phyloP scores from a whole-genome alignment of 2,888 invertebrate genomes.

The Agrochola litura region DNA sequence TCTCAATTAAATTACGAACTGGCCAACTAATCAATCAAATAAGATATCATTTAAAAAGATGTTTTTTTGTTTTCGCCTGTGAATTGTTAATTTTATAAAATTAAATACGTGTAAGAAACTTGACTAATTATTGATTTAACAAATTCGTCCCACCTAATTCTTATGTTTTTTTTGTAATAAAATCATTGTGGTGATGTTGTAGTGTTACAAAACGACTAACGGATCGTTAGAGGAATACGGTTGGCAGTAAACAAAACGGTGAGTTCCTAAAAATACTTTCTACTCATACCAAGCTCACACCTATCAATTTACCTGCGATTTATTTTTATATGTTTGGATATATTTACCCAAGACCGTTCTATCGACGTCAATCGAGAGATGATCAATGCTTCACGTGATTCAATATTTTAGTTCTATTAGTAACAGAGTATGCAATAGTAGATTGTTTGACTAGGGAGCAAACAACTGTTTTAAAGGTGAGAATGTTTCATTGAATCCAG shows the following conservation, averaged over 20 bases:
- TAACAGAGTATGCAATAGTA: background rate
- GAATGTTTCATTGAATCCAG: too few species aligned
- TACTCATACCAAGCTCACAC: background rate
- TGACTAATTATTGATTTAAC: background rate
- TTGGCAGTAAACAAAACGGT: slow-evolving; percentile 15
- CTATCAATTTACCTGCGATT: slow-evolving; percentile 28
- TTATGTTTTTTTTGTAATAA: background rate
- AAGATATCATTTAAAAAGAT: background rate
- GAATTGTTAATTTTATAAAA: background rate
- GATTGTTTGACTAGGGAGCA: too few species aligned
- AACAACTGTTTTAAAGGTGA: too few species aligned
- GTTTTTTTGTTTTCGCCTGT: background rate
- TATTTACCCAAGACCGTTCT: slow-evolving; percentile 20
- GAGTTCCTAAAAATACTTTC: slow-evolving; percentile 20
- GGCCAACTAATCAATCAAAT: slow-evolving; percentile 5
- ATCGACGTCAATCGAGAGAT: slow-evolving; percentile 31
- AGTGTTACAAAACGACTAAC: background rate
- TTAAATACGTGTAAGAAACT: background rate
- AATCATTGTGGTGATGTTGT: background rate
- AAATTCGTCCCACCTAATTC: background rate
- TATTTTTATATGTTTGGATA: slow-evolving; percentile 26
- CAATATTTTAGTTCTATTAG: background rate
- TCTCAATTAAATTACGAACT: background rate
- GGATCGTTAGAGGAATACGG: background rate
- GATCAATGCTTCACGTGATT: slow-evolving; percentile 36